Evolutionary conservation across 2,797 vertebrate genomes (phyloP).

Genomic region (Okamejei kenojei): DNA sequence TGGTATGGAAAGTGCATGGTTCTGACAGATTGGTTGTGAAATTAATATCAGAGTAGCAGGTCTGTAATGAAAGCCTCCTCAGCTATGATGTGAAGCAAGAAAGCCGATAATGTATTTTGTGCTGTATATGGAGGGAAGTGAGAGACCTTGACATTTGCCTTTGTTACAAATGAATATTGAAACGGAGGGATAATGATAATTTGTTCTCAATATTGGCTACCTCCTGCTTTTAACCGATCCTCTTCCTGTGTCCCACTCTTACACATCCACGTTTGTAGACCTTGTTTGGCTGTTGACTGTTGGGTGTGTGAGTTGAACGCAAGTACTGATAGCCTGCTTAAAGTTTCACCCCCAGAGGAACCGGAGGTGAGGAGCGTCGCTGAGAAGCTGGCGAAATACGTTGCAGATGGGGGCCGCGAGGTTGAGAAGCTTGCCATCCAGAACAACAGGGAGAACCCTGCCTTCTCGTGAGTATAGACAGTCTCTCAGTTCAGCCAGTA

Average conservation of each 20-base stretch:
- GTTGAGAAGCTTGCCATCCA: slow-evolving; percentile 88
- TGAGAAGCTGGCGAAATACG: slow-evolving; percentile 90
- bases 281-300: slow-evolving; percentile 66
- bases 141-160: not conserved
- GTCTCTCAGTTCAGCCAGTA: not conserved
- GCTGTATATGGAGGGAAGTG: not conserved
- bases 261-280: slow-evolving; percentile 51
- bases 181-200: not conserved
- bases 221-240: slow-evolving; percentile 26
- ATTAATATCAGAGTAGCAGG: not conserved
- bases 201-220: slow-evolving; percentile 24
- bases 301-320: slow-evolving; percentile 69
- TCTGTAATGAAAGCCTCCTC: not conserved
- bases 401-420: slow-evolving; percentile 86
- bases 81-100: not conserved
- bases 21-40: not conserved
- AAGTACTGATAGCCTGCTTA: slow-evolving; percentile 96
- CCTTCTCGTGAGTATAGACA: slow-evolving; percentile 73
- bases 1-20: not conserved
- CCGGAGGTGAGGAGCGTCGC: slow-evolving; percentile 79
- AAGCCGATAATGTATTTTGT: not conserved
- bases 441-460: slow-evolving; percentile 85
- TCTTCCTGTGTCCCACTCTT: slow-evolving; percentile 45
- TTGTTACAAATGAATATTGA: not conserved
- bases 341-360: slow-evolving; percentile 99